Percentiles rank a stretch among this genome's conserved stretches.
Evolutionary conservation across 2,888 invertebrate genomes (phyloP).

Genomic region (Noctua janthe): DNA sequence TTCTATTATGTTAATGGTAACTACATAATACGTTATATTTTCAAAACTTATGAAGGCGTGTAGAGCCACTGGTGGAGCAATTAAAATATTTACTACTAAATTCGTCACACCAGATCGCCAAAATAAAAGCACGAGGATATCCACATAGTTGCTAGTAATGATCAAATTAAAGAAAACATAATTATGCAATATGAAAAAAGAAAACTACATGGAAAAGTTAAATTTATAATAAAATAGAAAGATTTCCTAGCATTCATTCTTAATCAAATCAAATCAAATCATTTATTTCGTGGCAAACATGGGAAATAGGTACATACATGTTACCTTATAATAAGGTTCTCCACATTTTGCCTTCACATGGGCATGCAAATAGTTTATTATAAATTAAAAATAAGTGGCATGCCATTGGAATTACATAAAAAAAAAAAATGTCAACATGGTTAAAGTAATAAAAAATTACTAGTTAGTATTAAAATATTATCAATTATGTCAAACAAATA

Average conservation of each 20-base stretch:
- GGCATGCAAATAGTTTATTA: too few species aligned
- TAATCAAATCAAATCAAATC: not conserved
- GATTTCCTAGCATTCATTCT: not conserved
- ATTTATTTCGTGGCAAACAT: too few species aligned
- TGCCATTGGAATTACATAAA: too few species aligned
- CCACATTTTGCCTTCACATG: too few species aligned
- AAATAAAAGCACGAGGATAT: not conserved
- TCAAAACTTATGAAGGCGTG: not conserved
- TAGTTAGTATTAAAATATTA: too few species aligned
- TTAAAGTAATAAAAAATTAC: too few species aligned
- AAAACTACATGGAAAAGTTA: slow-evolving; percentile 4
- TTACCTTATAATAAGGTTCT: too few species aligned
- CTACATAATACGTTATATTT: slow-evolving; percentile 9
- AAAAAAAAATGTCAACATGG: too few species aligned
- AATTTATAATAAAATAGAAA: slow-evolving; percentile 1
- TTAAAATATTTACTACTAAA: not conserved
- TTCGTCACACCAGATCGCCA: not conserved
- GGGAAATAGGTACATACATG: too few species aligned
- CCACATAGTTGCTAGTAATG: not conserved
- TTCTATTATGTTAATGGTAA: slow-evolving; percentile 6
- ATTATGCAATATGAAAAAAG: not conserved
- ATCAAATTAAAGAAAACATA: not conserved
- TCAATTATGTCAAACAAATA: too few species aligned
- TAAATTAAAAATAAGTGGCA: too few species aligned
- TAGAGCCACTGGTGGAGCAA: not conserved